These are phyloP conservation scores for Bradypus variegatus DNA, from an alignment of 2,797 vertebrate species.

Conservation along the genomic window DNA sequence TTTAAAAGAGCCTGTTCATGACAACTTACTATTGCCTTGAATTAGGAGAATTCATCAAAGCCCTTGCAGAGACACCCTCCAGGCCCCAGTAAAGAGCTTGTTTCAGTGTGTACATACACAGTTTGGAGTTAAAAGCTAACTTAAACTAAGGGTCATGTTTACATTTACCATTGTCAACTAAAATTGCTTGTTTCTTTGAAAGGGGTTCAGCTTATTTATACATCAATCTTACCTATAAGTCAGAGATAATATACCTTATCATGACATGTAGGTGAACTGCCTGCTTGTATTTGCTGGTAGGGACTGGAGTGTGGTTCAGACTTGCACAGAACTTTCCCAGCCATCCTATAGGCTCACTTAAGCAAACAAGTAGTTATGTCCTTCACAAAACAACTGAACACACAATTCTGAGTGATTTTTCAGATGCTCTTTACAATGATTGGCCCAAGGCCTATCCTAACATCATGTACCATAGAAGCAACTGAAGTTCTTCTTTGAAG, in stretches of 20 bases:
- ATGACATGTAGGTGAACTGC: fast-evolving
- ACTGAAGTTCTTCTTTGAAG: conserved; percentile 32
- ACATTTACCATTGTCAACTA: neutral
- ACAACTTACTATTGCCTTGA: neutral
- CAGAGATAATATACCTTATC: neutral
- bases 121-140: neutral
- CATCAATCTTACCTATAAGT: neutral
- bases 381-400: conserved; percentile 1
- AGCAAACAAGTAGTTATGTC: conserved; percentile 26
- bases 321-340: neutral
- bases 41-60: neutral
- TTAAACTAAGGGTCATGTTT: neutral
- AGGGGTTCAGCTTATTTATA: neutral
- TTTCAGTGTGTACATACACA: neutral
- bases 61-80: neutral
- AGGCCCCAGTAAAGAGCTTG: neutral
- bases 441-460: conserved; percentile 36
- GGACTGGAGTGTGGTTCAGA: neutral
- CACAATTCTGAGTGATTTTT: conserved; percentile 5
- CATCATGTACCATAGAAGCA: neutral
- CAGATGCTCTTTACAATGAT: conserved; percentile 44
- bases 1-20: neutral
- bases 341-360: neutral
- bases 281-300: neutral
- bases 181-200: neutral